Evolutionary conservation across 2,888 invertebrate species (phyloP), one percentile per base, ranked within the genome.

Genomic region (Melanchra persicariae): DNA sequence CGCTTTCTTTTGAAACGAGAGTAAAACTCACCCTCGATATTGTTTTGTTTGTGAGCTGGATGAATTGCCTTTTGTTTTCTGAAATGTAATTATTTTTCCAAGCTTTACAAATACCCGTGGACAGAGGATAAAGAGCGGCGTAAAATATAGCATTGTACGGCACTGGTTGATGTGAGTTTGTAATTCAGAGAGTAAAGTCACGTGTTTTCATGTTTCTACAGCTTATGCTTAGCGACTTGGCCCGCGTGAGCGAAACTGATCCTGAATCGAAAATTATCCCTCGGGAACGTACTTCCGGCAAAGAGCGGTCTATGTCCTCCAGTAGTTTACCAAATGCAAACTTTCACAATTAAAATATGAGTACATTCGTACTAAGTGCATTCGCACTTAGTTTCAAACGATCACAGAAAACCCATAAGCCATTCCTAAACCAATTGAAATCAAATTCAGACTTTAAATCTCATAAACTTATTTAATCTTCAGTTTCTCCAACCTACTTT

Each of bases 31-130:
- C 19, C 63, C 37, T 45, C 12, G 22, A 8, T 45, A 47, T 47
- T 69, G 47, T 62, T 62, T 68, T n/a, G 74, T 78, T 62, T 79
- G 45, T 45, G 19, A 37, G 5, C n/a, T 30, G 37, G 30, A 58
- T 55, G 61, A 52, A 70, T 62, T 51, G 26, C 43, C 26, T 22
- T 55, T 63, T 63, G 54, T 54, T 57, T 57, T 55, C 15, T 34
- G 17, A 49, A 77, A 77, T 40, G 10, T 22, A 12, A n/a, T 73
- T 30, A 26, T 54, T 74, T 65, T 66, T 45, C 6, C 57, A 72
- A 57, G 49, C 55, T 57, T 63, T 65, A 57, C 22, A 63, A 69
- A 24, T 3, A 17, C n/a, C 24, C 1, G 55, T 24, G 40, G 34
- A 40, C 47, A 47, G 22, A 74, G 57, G 8, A 43, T 15, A 51